Base-by-base conservation (phyloP, 2,113 vertebrate species). In the Leucosticte australis region DNA sequence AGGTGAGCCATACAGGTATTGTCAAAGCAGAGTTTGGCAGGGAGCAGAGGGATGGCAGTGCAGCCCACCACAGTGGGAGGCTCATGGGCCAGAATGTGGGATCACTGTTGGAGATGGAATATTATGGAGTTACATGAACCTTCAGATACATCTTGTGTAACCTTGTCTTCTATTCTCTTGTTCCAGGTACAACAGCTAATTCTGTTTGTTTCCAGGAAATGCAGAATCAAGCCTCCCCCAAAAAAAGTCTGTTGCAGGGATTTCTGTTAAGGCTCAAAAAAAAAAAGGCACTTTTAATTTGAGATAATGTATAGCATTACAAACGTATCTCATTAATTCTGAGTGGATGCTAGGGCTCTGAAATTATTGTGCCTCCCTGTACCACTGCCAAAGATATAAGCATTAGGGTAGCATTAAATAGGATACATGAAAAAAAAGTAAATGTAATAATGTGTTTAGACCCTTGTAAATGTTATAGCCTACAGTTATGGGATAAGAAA, bases 1-100 rank as follows among this genome's bases (percentile, higher is more conserved):
- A 44, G 0, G 0, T 47, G 47, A 71, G 10, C 50, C 22, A 4
- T 39, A 44, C 0, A 6, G n/a, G 12, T 81, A 11, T 4, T 41
- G 56, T 49, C 33, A 64, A 59, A 37, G 39, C 49, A 55, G 13
- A 19, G 44, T 37, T 75, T 1, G 3, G 20, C 42, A 7, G 4
- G n/a, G 17, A 80, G n/a, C n/a, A 65, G 37, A n/a, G 46, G 41
- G 63, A 28, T 9, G 5, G 19, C 37, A 53, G 16, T 31, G 39
- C 53, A 82, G 44, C 24, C 33, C 39, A 41, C 44, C 1, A 1
- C 60, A 46, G 27, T 27, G 27, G 60, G 37, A 49, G n/a, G 26
- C 23, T 80, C 22, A 33, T 1, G 4, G 65, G 18, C 17, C 30
- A 56, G 28, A 15, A 31, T 63, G 17, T 5, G 35, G 27, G 10